Evolutionary conservation across 2,797 vertebrate species (phyloP).

Genomic region (Gadopsis marmoratus): DNA sequence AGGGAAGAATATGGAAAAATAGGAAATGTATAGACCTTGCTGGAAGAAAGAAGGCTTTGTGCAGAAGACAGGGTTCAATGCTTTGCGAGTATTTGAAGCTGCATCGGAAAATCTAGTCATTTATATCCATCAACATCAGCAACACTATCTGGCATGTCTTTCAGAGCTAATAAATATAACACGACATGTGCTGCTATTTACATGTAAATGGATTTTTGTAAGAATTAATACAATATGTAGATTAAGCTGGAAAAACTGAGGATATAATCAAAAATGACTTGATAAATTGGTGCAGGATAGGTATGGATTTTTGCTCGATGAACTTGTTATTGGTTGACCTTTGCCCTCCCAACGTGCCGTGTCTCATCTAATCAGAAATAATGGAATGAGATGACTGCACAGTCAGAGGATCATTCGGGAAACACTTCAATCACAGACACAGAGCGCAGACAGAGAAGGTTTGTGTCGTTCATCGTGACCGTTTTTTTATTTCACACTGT

Average conservation of each 20-base stretch:
- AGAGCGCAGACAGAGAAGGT: constrained; percentile 16
- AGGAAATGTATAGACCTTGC: constrained; percentile 59
- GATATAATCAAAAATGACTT: constrained; percentile 65
- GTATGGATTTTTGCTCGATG: constrained; percentile 64
- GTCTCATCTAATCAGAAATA: constrained; percentile 66
- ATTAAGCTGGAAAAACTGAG: constrained; percentile 36
- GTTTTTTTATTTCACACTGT: constrained; percentile 39
- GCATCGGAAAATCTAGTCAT: constrained; percentile 17
- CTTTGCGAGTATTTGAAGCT: constrained; percentile 35
- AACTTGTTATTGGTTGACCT: constrained; percentile 64
- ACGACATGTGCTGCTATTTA: constrained; percentile 40
- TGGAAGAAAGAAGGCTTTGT: constrained; percentile 70
- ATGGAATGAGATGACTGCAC: constrained; percentile 47
- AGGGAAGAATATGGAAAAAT: constrained; percentile 46
- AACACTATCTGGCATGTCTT: constrained; percentile 26
- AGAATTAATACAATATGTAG: constrained; percentile 38
- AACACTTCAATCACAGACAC: constrained; percentile 36
- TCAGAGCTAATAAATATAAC: constrained; percentile 37
- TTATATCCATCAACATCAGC: constrained; percentile 30
- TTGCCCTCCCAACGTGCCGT: constrained; percentile 42
- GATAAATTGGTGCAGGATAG: constrained; percentile 58
- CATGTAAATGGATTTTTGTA: constrained; percentile 21
- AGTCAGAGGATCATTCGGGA: constrained; percentile 13
- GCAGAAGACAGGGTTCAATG: constrained; percentile 42
- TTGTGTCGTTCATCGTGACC: constrained; percentile 11